phyloP scores from a whole-genome alignment of 2,888 invertebrate species.

The Trachelus iudaicus region DNA sequence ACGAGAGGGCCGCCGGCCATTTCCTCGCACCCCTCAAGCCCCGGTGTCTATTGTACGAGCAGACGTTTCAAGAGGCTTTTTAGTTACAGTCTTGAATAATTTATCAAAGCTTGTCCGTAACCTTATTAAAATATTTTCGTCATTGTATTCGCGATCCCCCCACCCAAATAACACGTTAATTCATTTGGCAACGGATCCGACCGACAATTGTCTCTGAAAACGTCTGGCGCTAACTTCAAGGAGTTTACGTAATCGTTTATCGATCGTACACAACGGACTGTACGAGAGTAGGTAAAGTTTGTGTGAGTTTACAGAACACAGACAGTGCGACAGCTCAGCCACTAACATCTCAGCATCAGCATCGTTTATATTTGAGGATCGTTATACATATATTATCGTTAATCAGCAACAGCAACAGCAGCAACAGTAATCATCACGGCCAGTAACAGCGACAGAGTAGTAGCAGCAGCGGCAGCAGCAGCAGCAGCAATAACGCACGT shows the following conservation, averaged over 20 bases:
- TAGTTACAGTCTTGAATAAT: not conserved
- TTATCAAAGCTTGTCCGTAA: not conserved
- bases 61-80: not conserved
- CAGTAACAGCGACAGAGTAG: slow-evolving; percentile 1
- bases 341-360: slow-evolving; percentile 46
- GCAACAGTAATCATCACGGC: not conserved
- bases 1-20: not conserved
- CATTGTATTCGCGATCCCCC: not conserved
- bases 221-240: not conserved
- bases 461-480: slow-evolving; percentile 41
- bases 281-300: not conserved
- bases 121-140: not conserved
- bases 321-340: slow-evolving; percentile 45
- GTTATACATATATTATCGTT: not conserved
- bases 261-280: not conserved
- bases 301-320: slow-evolving; percentile 21
- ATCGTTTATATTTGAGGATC: not conserved
- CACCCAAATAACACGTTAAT: not conserved
- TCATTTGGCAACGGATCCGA: not conserved
- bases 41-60: not conserved
- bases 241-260: not conserved
- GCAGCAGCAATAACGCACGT: slow-evolving; percentile 22
- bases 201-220: not conserved
- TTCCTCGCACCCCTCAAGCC: not conserved
- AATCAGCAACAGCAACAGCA: not conserved